Evolutionary conservation across 2,113 vertebrate genomes (phyloP).

Genomic region (Vanacampus margaritifer): DNA sequence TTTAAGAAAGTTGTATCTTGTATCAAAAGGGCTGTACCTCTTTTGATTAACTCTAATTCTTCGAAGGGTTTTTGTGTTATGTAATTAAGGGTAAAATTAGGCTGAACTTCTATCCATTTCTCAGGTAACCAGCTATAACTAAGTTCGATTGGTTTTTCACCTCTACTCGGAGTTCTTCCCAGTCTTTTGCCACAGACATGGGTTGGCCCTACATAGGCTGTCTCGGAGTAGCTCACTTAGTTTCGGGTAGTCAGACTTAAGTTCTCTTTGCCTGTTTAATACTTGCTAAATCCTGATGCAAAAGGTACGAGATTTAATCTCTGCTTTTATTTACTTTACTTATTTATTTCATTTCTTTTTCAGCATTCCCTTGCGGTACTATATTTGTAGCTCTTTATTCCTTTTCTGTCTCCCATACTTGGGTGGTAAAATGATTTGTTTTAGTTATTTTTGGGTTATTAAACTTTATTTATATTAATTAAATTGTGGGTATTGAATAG

Average conservation of each 20-base stretch:
- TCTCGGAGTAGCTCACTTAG: conserved; percentile 45
- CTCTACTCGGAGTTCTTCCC: conserved; percentile 50
- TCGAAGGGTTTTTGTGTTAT: not conserved
- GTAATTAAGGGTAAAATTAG: not conserved
- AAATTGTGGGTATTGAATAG: too few species aligned
- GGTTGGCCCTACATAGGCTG: conserved; percentile 48
- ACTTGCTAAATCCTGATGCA: conserved; percentile 62
- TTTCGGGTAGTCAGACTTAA: conserved; percentile 18
- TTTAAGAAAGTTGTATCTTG: conserved; percentile 40
- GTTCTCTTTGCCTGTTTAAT: conserved; percentile 24
- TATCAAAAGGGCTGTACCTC: conserved; percentile 51
- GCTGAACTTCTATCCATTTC: conserved; percentile 49
- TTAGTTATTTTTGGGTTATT: not conserved
- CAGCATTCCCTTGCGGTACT: conserved; percentile 64
- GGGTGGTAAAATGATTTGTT: conserved; percentile 40
- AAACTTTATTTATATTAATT: too few species aligned
- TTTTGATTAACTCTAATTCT: conserved; percentile 38
- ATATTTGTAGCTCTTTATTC: conserved; percentile 24
- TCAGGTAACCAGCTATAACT: too few species aligned
- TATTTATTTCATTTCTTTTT: too few species aligned
- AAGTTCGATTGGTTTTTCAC: conserved; percentile 55
- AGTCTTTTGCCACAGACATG: conserved; percentile 62
- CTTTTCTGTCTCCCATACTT: conserved; percentile 52
- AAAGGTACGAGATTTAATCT: conserved; percentile 55
- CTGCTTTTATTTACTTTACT: too few species aligned